Evolutionary conservation across 2,888 invertebrate species (phyloP), one percentile per base, ranked within the genome.

Genomic region (Vesta saturnalis): DNA sequence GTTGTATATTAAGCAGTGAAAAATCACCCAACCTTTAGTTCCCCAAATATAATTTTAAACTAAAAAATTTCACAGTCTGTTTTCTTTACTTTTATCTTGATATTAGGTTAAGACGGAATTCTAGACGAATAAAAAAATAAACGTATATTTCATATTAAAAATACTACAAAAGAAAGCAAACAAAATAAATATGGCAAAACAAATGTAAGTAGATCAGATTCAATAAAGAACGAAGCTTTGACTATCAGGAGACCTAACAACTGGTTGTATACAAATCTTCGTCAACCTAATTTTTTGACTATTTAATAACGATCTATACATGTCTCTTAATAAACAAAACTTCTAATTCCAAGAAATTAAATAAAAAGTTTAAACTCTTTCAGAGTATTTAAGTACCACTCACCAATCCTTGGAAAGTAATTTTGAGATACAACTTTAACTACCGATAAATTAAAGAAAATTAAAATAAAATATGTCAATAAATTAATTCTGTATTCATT

Each of bases 1-100:
- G 67, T 70, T 74, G 61, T 55, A 70, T 71, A 72, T 71, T 73
- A 73, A 70, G 72, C 73, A 67, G 69, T 68, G 63, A 64, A 72
- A 70, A 71, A 66, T 73, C 69, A 69, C 71, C 70, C 69, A 70
- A 70, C 66, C 55, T 56, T 59, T 49, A 56, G 68, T 59, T 58
- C 57, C n/a, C 47, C 55, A 67, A 63, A 57, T 15, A 64, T 15
- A 46, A 67, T 59, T 21, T 39, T 64, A 64, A 54, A 47, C 60
- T 57, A 14, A 47, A 60, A 47, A 47, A 47, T 66, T 46, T 15
- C 43, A 39, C 3, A 3, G 43, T n/a, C 30, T 15, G 19, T 23
- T 60, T 62, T 57, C 19, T 16, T 54, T 54, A 6, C 1, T n/a
- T n/a, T n/a, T n/a, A n/a, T n/a, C n/a, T n/a, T n/a, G n/a, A n/a